These are phyloP conservation scores for Paramuricea clavata DNA, from an alignment of 92 coral and sea anemone genomes.

Conservation along the genomic window DNA sequence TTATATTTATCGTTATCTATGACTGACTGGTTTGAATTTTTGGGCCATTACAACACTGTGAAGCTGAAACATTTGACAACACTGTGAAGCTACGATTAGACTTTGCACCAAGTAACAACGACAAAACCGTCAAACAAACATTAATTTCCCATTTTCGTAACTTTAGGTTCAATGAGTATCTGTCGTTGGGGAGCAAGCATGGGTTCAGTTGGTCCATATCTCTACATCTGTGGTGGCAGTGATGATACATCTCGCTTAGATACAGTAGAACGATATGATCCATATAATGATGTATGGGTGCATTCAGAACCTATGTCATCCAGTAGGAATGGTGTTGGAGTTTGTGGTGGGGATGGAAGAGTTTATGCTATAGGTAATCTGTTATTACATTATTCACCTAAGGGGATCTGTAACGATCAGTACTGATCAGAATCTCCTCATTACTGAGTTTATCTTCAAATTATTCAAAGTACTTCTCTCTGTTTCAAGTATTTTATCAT, in stretches of 20 bases:
- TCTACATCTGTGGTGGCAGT: conserved; percentile 99
- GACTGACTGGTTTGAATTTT: too few relatives aligned
- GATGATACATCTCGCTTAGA: conserved; percentile 96
- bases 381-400: background rate
- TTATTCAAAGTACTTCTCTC: too few relatives aligned
- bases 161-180: conserved; percentile 94
- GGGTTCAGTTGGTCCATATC: conserved; percentile 90
- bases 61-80: too few relatives aligned
- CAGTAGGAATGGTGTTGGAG: conserved; percentile 99
- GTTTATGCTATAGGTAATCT: conserved; percentile 92
- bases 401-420: too few relatives aligned
- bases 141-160: background rate
- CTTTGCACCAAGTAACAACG: conserved; percentile 11
- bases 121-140: too few relatives aligned
- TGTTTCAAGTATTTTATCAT: too few relatives aligned
- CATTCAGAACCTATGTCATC: conserved; percentile 97
- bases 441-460: too few relatives aligned
- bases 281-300: conserved; percentile 94
- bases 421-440: too few relatives aligned
- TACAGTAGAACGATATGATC: conserved; percentile 96
- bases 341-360: conserved; percentile 90
- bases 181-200: conserved; percentile 99
- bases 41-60: too few relatives aligned
- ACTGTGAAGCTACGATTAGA: too few relatives aligned
- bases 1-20: too few relatives aligned